A percentile compares a stretch with the other conserved stretches of the same genome.
Evolutionary conservation across 2,797 vertebrate species (phyloP).

Genomic region (Sebastolobus altivelis): DNA sequence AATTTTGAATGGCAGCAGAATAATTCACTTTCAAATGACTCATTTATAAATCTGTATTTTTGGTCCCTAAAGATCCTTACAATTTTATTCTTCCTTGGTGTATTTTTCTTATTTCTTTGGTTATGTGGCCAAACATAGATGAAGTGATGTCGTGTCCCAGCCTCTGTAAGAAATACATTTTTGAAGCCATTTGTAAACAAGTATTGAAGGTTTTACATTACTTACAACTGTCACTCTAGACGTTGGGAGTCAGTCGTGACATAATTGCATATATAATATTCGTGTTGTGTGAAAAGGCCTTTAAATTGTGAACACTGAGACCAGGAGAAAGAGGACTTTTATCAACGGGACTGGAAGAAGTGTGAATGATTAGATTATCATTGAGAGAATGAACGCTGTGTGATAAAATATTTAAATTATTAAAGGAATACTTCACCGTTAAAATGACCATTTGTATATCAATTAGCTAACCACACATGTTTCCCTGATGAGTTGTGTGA

Average conservation of each 20-base stretch:
- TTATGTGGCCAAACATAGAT: neutral
- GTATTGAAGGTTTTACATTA: neutral
- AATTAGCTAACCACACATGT: too few relatives aligned
- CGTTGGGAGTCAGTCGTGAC: neutral
- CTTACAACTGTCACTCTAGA: neutral
- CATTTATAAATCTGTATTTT: neutral
- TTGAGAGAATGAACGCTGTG: neutral
- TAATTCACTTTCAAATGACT: neutral
- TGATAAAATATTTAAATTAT: constrained; percentile 19
- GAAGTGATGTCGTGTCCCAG: neutral
- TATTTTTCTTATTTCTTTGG: neutral
- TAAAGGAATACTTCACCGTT: neutral
- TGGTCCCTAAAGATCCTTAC: neutral
- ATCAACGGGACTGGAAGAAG: neutral
- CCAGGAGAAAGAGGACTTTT: neutral
- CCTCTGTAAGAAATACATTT: neutral
- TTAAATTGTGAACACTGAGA: neutral
- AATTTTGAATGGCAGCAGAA: neutral
- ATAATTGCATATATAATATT: neutral
- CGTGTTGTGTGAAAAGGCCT: neutral
- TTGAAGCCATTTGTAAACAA: neutral
- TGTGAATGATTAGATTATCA: constrained; percentile 16
- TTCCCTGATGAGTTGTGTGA: too few relatives aligned
- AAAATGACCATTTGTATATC: too few relatives aligned
- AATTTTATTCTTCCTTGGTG: neutral